Evolutionary conservation across 2,113 vertebrate genomes (phyloP), one percentile per base, ranked within the genome.

Genomic region (Lynx canadensis): DNA sequence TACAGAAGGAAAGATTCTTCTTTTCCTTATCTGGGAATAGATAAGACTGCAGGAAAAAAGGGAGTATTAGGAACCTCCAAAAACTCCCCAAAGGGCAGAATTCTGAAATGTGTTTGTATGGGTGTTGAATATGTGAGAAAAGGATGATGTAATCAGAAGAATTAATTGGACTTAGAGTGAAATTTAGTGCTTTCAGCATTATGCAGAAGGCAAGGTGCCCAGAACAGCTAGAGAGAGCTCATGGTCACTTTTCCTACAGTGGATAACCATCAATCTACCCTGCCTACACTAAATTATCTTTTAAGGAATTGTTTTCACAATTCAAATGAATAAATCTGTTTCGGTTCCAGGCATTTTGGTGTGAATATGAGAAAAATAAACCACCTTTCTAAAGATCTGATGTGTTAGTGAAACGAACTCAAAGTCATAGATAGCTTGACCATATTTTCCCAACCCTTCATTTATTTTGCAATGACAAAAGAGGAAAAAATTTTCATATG

Each of bases 141-240:
- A 91, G 41, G 57, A 96, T 96, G 97, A 97, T 69, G 31, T 66
- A 93, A 89, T 89, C 55, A 78, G 48, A 80, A 92, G 55, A 89
- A 95, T 76, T 76, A 86, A 73, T 66, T 88, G 74, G 69, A 94
- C 50, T 12, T 97, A 36, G 33, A 95, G 21, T 85, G 41, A 96
- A 94, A 71, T 16, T 84, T 74, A 1, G 11, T 92, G 33, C 36
- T 65, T 78, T 89, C 38, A 94, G 52, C 38, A 95, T 85, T 45
- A 82, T 65, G 55, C 16, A 91, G 36, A 96, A 83, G 33, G 80
- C 10, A 50, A 8, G 15, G 41, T 74, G 5, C 68, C 68, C 79
- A 92, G 80, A 92, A 94, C 6, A 91, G 74, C 50, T 82, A 12
- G 33, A 80, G 63, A 48, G 25, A 78, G 21, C 65, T 38, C 69